Evolutionary conservation across 2,888 invertebrate species (phyloP), one percentile per base, ranked within the genome.

Genomic region (Eristalis pertinax): DNA sequence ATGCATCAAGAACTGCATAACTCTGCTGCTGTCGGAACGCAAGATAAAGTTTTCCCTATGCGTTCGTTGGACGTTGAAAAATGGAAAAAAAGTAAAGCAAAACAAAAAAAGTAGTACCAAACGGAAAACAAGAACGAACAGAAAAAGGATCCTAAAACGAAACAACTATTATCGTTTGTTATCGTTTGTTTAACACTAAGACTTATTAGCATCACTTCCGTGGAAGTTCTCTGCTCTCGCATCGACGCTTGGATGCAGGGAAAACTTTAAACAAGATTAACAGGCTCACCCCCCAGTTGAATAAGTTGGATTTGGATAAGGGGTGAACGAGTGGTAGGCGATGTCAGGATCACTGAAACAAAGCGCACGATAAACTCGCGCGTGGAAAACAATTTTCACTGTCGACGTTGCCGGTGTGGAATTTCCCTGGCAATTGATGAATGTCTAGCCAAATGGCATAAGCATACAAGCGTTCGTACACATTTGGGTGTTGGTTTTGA

Each of bases 151-250:
- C 80, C 68, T 19, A 69, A 58, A 69, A 67, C 68, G 69, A 72
- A 82, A 74, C 74, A 86, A 78, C 74, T 69, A 79, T 87, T 83
- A 83, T 79, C 79, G 73, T 82, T 70, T 76, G 76, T 82, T 82
- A 82, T 76, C 80, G 80, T 86, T 86, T 86, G 86, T 70, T 78
- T 74, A 86, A 86, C 86, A 86, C 82, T 68, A 83, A 83, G 75
- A 75, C 83, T 84, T 87, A 87, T 87, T 72, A 87, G 75, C 75
- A 84, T 72, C 75, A 72, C 83, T 83, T 84, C 75, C 76, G 64
- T 43, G 65, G 19, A 80, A 81, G 67, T 68, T 81, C 38, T 63
- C 19, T 50, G 74, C 38, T 72, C 41, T 38, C 58, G 72, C 83
- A 87, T 72, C 68, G 79, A 76, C 72, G 79, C 73, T 73, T 19